phyloP scores from a whole-genome alignment of 2,888 invertebrate species.

The Epirrita christyi region DNA sequence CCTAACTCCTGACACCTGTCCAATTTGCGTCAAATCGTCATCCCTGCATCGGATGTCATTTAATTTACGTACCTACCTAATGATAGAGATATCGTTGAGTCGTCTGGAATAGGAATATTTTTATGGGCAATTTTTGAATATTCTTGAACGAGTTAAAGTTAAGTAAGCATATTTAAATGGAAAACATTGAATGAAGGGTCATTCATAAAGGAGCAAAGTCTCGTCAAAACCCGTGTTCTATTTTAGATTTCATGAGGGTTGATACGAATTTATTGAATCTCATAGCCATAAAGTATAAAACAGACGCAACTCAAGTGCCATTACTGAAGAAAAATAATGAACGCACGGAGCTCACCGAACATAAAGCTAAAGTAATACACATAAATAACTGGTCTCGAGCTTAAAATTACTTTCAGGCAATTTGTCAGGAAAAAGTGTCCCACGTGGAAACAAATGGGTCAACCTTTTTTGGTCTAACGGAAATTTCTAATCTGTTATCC shows the following conservation, averaged over 20 bases:
- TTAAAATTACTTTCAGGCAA: conserved; percentile 80
- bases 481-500: conserved; percentile 72
- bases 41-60: conserved; percentile 52
- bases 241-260: conserved; percentile 27
- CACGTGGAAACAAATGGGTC: conserved; percentile 69
- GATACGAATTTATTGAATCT: conserved; percentile 33
- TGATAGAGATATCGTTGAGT: conserved; percentile 36
- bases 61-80: conserved; percentile 46
- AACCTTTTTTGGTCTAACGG: conserved; percentile 72
- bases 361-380: conserved; percentile 66
- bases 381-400: conserved; percentile 76
- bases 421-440: conserved; percentile 78
- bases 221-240: not conserved
- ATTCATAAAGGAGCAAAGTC: not conserved
- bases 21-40: conserved; percentile 71
- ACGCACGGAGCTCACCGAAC: conserved; percentile 46
- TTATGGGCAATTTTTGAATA: conserved; percentile 19
- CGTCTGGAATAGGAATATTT: conserved; percentile 14
- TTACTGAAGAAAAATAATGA: conserved; percentile 43
- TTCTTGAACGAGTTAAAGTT: not conserved
- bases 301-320: conserved; percentile 36
- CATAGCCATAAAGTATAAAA: conserved; percentile 32
- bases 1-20: conserved; percentile 63
- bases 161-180: not conserved
- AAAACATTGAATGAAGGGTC: not conserved